phyloP scores from a whole-genome alignment of 2,888 invertebrate species.

The Sycophila texana region DNA sequence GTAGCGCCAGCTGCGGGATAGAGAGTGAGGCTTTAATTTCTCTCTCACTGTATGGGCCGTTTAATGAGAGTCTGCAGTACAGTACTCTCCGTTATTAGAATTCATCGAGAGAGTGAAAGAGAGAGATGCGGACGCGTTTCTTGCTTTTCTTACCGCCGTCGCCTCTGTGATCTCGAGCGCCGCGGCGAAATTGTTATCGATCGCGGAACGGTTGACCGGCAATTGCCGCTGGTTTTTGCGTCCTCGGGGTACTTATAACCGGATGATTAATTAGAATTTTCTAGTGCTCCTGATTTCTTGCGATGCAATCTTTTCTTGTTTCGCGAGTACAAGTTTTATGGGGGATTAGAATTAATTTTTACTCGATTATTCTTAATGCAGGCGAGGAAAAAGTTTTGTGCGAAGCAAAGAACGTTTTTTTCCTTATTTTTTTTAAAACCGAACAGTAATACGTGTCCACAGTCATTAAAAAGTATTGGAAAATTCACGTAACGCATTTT shows the following conservation, averaged over 20 bases:
- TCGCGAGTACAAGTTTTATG: background rate
- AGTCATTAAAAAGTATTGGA: too few relatives aligned
- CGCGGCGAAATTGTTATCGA: background rate
- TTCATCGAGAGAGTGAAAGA: slow-evolving; percentile 33
- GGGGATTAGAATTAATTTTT: background rate
- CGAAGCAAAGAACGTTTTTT: too few relatives aligned
- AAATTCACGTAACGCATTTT: too few relatives aligned
- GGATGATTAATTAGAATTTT: slow-evolving; percentile 28
- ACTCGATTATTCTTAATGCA: too few relatives aligned
- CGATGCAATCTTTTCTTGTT: background rate
- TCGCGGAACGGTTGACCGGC: slow-evolving; percentile 3
- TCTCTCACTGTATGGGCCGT: slow-evolving; percentile 28
- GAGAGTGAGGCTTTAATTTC: slow-evolving; percentile 35
- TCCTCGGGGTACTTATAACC: background rate
- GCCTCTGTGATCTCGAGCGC: slow-evolving; percentile 12
- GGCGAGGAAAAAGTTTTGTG: too few relatives aligned
- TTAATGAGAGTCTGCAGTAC: slow-evolving; percentile 26
- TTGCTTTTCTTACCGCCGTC: background rate
- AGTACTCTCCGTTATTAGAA: slow-evolving; percentile 22
- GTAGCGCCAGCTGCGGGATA: background rate
- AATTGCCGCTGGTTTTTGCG: slow-evolving; percentile 22
- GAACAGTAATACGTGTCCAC: too few relatives aligned
- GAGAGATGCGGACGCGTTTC: background rate
- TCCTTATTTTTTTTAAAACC: too few relatives aligned
- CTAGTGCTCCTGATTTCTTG: background rate